Evolutionary conservation across 2,888 invertebrate genomes (phyloP), one percentile per base, ranked within the genome.

Genomic region (Beris morrisii): DNA sequence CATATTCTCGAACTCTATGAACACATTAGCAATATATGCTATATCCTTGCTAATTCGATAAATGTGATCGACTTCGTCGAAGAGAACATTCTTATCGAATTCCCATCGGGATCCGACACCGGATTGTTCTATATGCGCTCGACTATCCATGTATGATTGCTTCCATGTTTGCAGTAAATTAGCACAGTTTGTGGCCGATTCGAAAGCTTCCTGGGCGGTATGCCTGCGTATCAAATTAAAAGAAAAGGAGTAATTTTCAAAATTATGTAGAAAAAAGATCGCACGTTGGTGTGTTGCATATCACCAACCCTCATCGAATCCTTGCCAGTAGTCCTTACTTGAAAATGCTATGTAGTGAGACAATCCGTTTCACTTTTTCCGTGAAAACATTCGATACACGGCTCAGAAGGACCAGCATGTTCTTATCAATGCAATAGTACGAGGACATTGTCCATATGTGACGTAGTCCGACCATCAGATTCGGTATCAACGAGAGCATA

Each of bases 391-490:
- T 90, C 0, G 93, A 92, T 72, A 96, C 91, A 73, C 92, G 85
- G 68, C 89, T 86, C 76, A 96, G 83, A 3, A 97, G 82, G 0
- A 90, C 87, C 31, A 92, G 87, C 94, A 96, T 95, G 67, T 90
- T 86, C 69, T 92, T 91, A 75, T 95, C 95, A 0, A 83, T 86
- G 69, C 91, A 88, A 77, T 92, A 96, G 73, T 93, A 92, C 59
- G 87, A 83, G 0, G 95, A 95, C 64, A 96, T 85, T 58, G 95
- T 90, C 96, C 96, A 96, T 75, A 95, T 90, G 85, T 95, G 90
- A 72, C 91, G 88, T 46, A 96, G 79, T 2, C 93, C 92, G 70
- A 93, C 91, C 83, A 94, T 90, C 69, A 95, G 81, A 66, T 88
- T 86, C 0, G 92, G 90, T 31, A 96, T 84, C 5, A 88, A 85